Base-by-base conservation (phyloP, 2,797 vertebrate species). In the Siniperca obscura region DNA sequence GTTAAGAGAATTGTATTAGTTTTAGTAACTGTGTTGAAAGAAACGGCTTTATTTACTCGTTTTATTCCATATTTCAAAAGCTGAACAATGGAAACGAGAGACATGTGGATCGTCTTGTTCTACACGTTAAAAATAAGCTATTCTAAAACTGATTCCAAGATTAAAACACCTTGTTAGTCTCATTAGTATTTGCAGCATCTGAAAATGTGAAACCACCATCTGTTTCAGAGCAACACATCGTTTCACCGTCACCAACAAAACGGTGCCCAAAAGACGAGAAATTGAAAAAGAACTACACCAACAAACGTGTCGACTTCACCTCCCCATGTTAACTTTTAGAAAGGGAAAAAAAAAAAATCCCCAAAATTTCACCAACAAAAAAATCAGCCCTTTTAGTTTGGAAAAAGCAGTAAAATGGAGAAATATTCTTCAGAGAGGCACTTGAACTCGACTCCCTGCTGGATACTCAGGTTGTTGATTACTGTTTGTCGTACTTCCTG, bases 201-300 rank as follows among this genome's bases (percentile, higher is more conserved):
- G 16, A 46, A 56, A n/a, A 61, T 7, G 16, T 27, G 4, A 62
- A 76, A 36, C 30, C 2, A 55, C 38, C 57, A n/a, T 61, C 60
- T 83, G 60, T 22, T 70, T 70, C n/a, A 52, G 56, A 34, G 38
- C 62, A 21, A 72, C 72, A 70, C 73, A 4, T 27, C 13, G 4
- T 22, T 42, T 44, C 55, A 69, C 69, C 71, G 9, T 7, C 80
- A 67, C 21, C 64, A 68, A 17, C 25, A 11, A 60, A 46, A 44
- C 0, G 14, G 1, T 30, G n/a, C 21, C 48, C 25, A 36, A 14
- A n/a, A 68, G 71, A 25, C 4, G 22, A 55, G 21, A 70, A 48
- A 25, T 5, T 50, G 19, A 27, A 57, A 50, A 16, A 27, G 22
- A 38, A 55, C 4, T 1, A 30, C 19, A 4, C 40, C 52, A 52